Evolutionary conservation across 2,888 invertebrate species (phyloP).

Genomic region (Spodoptera picta): DNA sequence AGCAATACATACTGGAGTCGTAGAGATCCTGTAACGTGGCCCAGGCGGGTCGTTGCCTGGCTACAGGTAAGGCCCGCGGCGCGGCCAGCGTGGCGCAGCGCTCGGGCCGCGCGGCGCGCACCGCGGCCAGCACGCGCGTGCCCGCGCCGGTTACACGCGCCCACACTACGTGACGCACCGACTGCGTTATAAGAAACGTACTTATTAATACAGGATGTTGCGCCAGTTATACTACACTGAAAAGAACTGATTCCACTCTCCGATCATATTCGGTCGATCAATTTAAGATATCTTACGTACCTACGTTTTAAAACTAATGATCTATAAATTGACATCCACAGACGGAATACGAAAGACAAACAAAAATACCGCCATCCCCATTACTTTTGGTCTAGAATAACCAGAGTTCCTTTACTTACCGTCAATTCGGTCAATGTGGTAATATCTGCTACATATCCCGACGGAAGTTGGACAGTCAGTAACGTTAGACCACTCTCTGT

Average conservation of each 20-base stretch:
- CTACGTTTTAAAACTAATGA: no score
- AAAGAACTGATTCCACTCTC: no score
- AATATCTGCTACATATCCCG: conserved; percentile 95
- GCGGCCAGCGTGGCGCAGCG: conserved; percentile 95
- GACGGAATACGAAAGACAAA: no score
- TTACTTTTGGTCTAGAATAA: no score
- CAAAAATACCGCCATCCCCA: no score
- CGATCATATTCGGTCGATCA: no score
- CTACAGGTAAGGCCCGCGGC: conserved; percentile 94
- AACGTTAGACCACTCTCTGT: conserved; percentile 96
- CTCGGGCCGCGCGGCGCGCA: conserved; percentile 85
- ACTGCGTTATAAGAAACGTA: conserved; percentile 58
- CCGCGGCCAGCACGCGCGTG: conserved; percentile 79
- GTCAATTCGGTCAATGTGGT: conserved; percentile 91
- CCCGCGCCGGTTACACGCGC: conserved; percentile 74
- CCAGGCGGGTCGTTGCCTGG: conserved; percentile 95
- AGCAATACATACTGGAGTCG: conserved; percentile 92
- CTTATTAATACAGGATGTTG: no score
- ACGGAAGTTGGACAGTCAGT: conserved; percentile 96
- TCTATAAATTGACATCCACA: no score
- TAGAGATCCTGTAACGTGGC: conserved; percentile 97
- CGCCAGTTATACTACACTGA: no score
- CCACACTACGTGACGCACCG: conserved; percentile 76
- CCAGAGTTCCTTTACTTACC: conserved; percentile 63
- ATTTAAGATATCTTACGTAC: no score